Evolutionary conservation across 2,113 vertebrate species (phyloP), one percentile per base, ranked within the genome.

Genomic region (Chroicocephalus ridibundus): DNA sequence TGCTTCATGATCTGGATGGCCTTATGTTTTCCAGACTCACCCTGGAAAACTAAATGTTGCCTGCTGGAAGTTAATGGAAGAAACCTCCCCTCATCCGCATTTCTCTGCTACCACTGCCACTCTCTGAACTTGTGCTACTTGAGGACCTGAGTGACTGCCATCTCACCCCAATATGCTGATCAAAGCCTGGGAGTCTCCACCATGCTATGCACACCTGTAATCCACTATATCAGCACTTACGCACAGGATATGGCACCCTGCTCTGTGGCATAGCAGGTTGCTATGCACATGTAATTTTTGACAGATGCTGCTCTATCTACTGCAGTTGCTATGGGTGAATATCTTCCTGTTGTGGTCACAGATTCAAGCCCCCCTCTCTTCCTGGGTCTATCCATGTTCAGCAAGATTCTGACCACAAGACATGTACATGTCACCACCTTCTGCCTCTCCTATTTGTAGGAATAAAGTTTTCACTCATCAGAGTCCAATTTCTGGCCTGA

Each of bases 191-290:
- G 5, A 49, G 4, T 25, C 27, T 38, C 13, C 18, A 29, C 11
- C 3, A 6, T 46, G 15, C 10, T 12, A 29, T 11, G 8, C 6
- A 34, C 13, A 60, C 6, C 25, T 51, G 25, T 22, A 58, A 36
- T 49, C 10, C 26, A 13, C 27, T 38, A 5, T 34, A 60, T 15
- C 15, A 70, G 25, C 21, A 25, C 25, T 32, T 36, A 29, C 0
- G 0, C 10, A 21, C 5, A 34, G 31, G 26, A 22, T 8, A 49
- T 40, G 13, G 8, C 6, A 60, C 2, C 6, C 19, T 42, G 15
- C 24, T 78, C 31, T 72, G 47, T 60, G 26, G 17, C 15, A 54
- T 6, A 47, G 29, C 10, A 47, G 20, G 29, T 31, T 42, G 18
- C 15, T 55, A 74, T 12, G 5, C 15, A n/a, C 4, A 4, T 11